Base-by-base conservation (phyloP, 2,113 vertebrate genomes). In the Heterocephalus glaber region DNA sequence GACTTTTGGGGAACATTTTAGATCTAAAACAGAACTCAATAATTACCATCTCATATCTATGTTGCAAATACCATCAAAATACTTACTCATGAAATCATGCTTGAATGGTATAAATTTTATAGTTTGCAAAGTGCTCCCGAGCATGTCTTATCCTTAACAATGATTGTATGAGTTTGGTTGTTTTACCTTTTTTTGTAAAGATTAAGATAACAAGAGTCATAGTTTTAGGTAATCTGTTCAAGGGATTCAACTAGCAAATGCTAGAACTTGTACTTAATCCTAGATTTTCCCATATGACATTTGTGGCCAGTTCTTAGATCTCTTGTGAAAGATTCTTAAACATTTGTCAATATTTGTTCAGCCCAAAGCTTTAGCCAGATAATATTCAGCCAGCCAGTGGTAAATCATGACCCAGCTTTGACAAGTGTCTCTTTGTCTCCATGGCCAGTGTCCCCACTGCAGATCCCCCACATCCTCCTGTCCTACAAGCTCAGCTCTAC, bases 391-490 rank as follows among this genome's bases (percentile, higher is more conserved):
- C 33, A 70, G 11, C 38, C 16, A 26, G 33, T 54, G 28, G 35
- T 14, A 41, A 13, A 74, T 33, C 9, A 22, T 54, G 52, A 28
- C 35, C 26, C 49, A 41, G n/a, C 13, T 35, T 2, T 14, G 72
- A 41, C 14, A 24, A 6, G 30, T 13, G 2, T 84, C 19, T 68
- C 24, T 80, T 5, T 77, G 7, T 52, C 38, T 79, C 6, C 44
- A 47, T 1, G 44, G 28, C 28, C 5, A 41, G 10, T 1, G 1
- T 30, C 5, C 5, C 3, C 47, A 30, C 28, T 22, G 24, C 20
- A 33, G 20, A 1, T 4, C 1, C 52, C 74, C 38, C 20, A 20
- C 9, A 19, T 35, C 79, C 7, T 35, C 8, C 3, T 3, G 66
- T 63, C 10, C 14, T 47, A 30, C 13, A 19, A 17, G 68, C 16